Evolutionary conservation across 2,888 invertebrate species (phyloP), one percentile per base, ranked within the genome.

Genomic region (Pseudococcus viburni): DNA sequence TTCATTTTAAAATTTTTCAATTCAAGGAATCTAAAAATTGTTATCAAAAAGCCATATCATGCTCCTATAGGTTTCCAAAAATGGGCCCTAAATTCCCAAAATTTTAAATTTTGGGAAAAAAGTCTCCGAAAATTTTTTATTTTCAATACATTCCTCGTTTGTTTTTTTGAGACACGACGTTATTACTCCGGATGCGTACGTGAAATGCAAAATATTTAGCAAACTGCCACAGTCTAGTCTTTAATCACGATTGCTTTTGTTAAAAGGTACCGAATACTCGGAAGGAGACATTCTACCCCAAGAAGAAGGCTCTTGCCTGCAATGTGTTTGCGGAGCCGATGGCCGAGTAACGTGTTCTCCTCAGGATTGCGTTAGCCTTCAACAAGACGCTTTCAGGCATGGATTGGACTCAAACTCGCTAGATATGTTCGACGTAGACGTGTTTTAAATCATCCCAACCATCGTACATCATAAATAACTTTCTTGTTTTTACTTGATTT

Each of bases 241-340:
- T 46, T 11, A 46, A 11, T 46, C 46, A 1, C 46, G 9, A 46
- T 46, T 46, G 12, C 26, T 46, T 51, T 73, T 64, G 8, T 46
- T 6, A 51, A 64, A 83, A 90, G 90, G 90, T 51, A 89, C 90
- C 1, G 90, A 90, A 89, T 95, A 95, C 91, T 93, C 93, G 90
- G 93, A 94, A 90, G 95, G 95, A 64, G 94, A 94, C 90, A 92
- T 93, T 90, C 92, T 95, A 90, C 95, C 95, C 12, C 94, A 94
- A 91, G 94, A 94, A 90, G 94, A 94, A 88, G 95, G 95, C 90
- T 95, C 95, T 91, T 95, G 95, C 91, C 93, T 95, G 90, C 94
- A 95, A 91, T 95, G 95, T 91, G 93, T 94, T 91, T 95, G 95
- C 91, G 94, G 93, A 89, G 92, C 92, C 89, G 94, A 93, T 89